A percentile compares a stretch with the other conserved stretches of the same genome.
phyloP scores from a whole-genome alignment of 2,113 vertebrate genomes.

The Hyperoodon ampullatus region DNA sequence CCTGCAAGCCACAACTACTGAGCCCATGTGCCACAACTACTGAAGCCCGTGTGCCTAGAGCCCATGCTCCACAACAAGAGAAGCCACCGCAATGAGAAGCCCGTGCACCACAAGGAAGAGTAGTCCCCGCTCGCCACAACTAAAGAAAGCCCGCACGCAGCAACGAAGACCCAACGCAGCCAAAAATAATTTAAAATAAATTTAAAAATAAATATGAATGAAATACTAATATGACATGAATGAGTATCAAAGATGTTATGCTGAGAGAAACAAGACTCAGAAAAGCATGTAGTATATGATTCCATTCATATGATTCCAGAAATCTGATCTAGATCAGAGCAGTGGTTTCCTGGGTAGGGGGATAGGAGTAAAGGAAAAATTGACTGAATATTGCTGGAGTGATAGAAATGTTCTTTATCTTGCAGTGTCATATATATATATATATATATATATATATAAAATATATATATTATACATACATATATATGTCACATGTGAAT shows the following conservation, averaged over 20 bases:
- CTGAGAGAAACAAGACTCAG: neutral
- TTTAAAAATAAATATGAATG: neutral
- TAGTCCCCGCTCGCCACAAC: no score
- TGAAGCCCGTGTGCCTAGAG: no score
- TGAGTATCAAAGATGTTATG: neutral
- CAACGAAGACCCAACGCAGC: no score
- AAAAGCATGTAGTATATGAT: neutral
- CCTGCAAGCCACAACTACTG: no score
- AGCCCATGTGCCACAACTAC: no score
- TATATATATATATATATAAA: no score
- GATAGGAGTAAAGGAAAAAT: neutral
- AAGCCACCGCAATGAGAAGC: no score
- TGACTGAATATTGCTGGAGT: neutral
- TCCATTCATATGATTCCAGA: neutral
- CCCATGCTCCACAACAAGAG: no score
- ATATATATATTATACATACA: neutral
- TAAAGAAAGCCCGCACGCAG: no score
- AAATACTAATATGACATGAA: neutral
- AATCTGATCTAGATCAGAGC: neutral
- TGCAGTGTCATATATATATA: neutral
- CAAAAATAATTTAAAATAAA: no score
- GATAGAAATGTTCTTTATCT: neutral
- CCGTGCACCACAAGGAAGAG: fast-evolving
- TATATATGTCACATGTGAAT: neutral
- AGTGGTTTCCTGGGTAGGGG: neutral